Evolutionary conservation across 2,797 vertebrate species (phyloP).

Genomic region (Paramormyrops hopkinsi): DNA sequence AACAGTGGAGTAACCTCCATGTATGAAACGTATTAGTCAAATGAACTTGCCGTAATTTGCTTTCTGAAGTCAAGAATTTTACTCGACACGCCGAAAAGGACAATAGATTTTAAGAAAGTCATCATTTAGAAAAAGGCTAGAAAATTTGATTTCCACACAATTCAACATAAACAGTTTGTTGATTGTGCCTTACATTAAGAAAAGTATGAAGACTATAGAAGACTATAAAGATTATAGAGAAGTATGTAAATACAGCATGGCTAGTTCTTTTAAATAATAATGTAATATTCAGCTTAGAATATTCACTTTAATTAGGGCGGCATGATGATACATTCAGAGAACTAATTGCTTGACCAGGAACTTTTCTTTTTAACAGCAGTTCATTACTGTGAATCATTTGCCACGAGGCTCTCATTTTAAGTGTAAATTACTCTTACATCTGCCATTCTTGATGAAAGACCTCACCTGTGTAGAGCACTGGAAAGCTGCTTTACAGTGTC

Average conservation of each 20-base stretch:
- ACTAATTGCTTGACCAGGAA: conserved; percentile 10
- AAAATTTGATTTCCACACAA: neutral
- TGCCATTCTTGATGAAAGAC: conserved; percentile 18
- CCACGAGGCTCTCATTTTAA: conserved; percentile 19
- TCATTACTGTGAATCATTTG: conserved; percentile 14
- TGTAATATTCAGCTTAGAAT: conserved; percentile 15
- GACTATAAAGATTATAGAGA: neutral
- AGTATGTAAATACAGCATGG: conserved; percentile 1
- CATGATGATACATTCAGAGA: neutral
- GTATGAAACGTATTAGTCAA: neutral
- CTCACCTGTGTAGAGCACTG: conserved; percentile 21
- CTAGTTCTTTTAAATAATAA: neutral
- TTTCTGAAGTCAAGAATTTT: neutral
- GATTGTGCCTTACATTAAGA: neutral
- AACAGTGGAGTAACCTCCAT: neutral
- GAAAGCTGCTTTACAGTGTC: neutral
- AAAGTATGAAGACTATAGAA: neutral
- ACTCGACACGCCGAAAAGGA: neutral
- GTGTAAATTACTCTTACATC: conserved; percentile 19
- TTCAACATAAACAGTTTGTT: neutral
- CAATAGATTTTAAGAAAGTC: neutral
- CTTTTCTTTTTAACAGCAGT: conserved; percentile 22
- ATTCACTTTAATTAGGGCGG: conserved; percentile 11
- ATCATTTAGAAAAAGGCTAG: neutral
- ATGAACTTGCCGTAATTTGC: neutral